Evolutionary conservation across 2,797 vertebrate species (phyloP).

Genomic region (Neomorphus geoffroyi): DNA sequence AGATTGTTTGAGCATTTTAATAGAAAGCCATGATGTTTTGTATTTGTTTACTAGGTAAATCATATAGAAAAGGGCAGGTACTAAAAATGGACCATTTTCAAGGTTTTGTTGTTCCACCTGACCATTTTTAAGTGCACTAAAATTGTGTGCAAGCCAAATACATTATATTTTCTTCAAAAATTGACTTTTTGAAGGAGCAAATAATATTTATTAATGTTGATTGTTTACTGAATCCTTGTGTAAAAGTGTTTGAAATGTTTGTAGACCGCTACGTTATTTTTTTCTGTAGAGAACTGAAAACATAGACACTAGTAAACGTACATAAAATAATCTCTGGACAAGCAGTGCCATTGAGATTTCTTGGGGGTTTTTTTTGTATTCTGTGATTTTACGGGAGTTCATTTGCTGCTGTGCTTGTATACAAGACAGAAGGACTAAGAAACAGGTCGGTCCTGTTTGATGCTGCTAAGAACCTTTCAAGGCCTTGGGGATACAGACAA

Average conservation of each 20-base stretch:
- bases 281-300: slow-evolving; percentile 59
- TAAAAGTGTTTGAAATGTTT: slow-evolving; percentile 73
- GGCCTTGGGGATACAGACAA: slow-evolving; percentile 69
- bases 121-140: slow-evolving; percentile 67
- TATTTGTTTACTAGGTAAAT: slow-evolving; percentile 70
- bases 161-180: slow-evolving; percentile 65
- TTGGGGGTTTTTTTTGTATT: not conserved
- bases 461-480: slow-evolving; percentile 80
- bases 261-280: slow-evolving; percentile 63
- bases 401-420: slow-evolving; percentile 71
- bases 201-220: slow-evolving; percentile 77
- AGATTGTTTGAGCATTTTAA: slow-evolving; percentile 70
- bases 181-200: slow-evolving; percentile 56
- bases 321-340: slow-evolving; percentile 46
- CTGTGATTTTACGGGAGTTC: slow-evolving; percentile 40
- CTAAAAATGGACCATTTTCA: slow-evolving; percentile 52
- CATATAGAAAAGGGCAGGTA: slow-evolving; percentile 53
- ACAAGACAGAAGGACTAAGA: slow-evolving; percentile 58
- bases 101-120: slow-evolving; percentile 61
- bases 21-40: slow-evolving; percentile 67
- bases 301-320: slow-evolving; percentile 27
- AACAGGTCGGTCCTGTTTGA: slow-evolving; percentile 78
- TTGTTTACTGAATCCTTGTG: slow-evolving; percentile 71
- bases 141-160: slow-evolving; percentile 72
- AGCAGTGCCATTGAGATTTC: slow-evolving; percentile 31